These are phyloP conservation scores for Manis pentadactyla DNA, from an alignment of 2,797 vertebrate genomes.

Conservation along the genomic window DNA sequence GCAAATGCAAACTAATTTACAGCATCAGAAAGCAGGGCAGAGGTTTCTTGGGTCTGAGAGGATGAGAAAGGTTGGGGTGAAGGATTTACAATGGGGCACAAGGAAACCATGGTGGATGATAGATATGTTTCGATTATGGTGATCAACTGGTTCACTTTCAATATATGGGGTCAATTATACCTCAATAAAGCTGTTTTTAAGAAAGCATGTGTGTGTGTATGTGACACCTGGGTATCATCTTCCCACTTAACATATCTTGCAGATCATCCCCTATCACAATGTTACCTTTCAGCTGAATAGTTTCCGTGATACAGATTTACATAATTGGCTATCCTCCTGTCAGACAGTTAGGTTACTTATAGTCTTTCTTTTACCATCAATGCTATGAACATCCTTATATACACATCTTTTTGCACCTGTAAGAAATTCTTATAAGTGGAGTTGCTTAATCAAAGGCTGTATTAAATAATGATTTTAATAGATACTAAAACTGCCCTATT, in stretches of 20 bases:
- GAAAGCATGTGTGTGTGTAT: background rate
- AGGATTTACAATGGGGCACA: background rate
- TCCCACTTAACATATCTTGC: background rate
- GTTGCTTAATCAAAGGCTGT: background rate
- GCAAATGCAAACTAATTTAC: background rate
- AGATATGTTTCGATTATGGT: background rate
- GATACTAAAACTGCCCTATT: background rate
- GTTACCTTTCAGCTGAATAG: background rate
- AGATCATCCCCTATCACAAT: background rate
- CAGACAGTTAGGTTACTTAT: background rate
- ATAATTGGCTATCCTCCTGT: background rate
- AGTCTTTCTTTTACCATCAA: background rate
- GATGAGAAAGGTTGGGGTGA: background rate
- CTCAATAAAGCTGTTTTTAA: background rate
- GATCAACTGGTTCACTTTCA: background rate
- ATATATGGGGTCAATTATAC: background rate
- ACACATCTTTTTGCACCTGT: background rate
- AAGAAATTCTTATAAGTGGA: background rate
- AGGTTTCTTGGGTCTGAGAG: background rate
- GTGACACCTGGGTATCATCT: background rate
- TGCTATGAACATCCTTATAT: background rate
- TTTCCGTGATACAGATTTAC: background rate
- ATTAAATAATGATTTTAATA: background rate
- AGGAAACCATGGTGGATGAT: background rate
- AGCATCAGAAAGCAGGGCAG: background rate